These are phyloP conservation scores for Onychomys torridus DNA, from an alignment of 2,797 vertebrate species.

Conservation along the genomic window DNA sequence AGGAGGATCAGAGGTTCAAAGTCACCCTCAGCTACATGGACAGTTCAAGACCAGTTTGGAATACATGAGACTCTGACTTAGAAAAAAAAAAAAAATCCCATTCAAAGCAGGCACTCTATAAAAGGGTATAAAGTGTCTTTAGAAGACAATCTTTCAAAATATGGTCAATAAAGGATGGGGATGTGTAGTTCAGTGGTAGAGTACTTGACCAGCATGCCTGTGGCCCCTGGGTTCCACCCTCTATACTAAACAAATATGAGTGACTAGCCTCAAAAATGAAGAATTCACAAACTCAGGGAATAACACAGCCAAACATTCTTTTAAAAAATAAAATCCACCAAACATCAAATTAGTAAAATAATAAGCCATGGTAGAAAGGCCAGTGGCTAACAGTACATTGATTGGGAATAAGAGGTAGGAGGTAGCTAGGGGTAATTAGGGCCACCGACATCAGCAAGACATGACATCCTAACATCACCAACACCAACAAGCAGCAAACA, in stretches of 20 bases:
- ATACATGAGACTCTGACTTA: neutral
- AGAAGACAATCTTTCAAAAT: conserved; percentile 56
- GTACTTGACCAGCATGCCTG: too few relatives aligned
- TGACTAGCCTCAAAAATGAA: conserved; percentile 40
- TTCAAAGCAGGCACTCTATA: neutral
- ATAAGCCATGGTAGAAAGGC: neutral
- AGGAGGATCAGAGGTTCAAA: neutral
- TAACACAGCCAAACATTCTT: neutral
- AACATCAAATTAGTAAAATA: neutral
- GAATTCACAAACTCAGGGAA: conserved; percentile 3
- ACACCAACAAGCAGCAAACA: conserved; percentile 33
- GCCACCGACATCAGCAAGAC: neutral
- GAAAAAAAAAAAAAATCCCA: neutral
- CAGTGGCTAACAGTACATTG: neutral
- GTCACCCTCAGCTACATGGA: neutral
- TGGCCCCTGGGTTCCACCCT: neutral
- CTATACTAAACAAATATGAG: neutral
- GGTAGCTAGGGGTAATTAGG: neutral
- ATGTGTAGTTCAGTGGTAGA: neutral
- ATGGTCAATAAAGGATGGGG: neutral
- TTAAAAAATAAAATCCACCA: neutral
- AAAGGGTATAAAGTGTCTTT: neutral
- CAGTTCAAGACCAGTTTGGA: neutral
- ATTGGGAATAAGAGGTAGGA: neutral
- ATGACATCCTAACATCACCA: neutral